Evolutionary conservation across 2,797 vertebrate species (phyloP).

Genomic region (Gymnothorax javanicus): DNA sequence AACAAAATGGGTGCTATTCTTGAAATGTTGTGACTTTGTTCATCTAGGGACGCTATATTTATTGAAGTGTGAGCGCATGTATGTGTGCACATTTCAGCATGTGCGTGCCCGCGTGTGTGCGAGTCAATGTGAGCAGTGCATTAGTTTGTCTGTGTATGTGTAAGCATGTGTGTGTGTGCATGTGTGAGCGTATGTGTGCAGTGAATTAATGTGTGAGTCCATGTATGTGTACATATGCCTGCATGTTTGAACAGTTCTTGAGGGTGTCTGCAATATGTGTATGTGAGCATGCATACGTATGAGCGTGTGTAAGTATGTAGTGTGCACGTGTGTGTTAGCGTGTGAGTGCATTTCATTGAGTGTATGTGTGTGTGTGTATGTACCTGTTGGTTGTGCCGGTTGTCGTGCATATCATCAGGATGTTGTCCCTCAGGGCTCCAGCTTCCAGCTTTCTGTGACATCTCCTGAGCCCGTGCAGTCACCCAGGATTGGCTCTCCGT

Average conservation of each 20-base stretch:
- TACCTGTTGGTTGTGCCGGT: conserved; percentile 89
- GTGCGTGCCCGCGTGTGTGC: too few species aligned
- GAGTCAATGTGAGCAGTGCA: too few species aligned
- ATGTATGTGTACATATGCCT: conserved; percentile 12
- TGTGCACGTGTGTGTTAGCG: conserved; percentile 77
- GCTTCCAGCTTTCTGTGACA: conserved; percentile 89
- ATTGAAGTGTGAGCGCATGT: too few species aligned
- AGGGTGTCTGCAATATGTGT: too few species aligned
- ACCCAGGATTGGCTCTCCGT: conserved; percentile 93
- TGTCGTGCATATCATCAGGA: conserved; percentile 77
- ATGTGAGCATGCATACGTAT: too few species aligned
- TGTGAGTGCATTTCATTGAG: not conserved
- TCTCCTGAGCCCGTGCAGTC: conserved; percentile 89
- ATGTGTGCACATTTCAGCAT: too few species aligned
- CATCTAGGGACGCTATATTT: too few species aligned
- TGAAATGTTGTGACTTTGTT: too few species aligned
- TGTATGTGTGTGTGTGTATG: not conserved
- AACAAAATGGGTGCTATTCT: too few species aligned
- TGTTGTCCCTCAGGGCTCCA: conserved; percentile 89
- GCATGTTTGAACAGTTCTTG: too few species aligned
- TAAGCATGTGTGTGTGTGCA: too few species aligned
- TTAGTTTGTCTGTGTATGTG: too few species aligned
- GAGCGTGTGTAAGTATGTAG: conserved; percentile 23
- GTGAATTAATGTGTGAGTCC: not conserved
- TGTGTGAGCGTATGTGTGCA: not conserved